Evolutionary conservation across 2,797 vertebrate genomes (phyloP), one percentile per base, ranked within the genome.

Genomic region (Diglossa cyanea): DNA sequence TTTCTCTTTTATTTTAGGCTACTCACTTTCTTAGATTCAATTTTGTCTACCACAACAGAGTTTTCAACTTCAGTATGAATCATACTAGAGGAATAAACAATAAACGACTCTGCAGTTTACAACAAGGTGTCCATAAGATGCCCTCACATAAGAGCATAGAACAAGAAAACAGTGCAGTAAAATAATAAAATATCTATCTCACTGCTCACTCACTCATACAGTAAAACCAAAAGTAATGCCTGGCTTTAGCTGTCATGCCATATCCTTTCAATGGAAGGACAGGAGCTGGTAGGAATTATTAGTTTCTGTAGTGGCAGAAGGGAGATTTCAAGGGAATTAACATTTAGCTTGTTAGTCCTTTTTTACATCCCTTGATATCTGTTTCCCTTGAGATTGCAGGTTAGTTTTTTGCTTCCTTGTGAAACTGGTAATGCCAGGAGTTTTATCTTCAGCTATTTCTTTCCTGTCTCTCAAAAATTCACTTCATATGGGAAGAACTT

Each of bases 61-160:
- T 95, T 95, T 61, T 93, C 86, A 94, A 42, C 83, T 92, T 77
- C 65, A 61, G 9, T 58, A 65, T 85, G 78, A 94, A 95, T 76
- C 45, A 33, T 79, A 88, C 76, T 79, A 74, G n/a, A 87, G 50
- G 58, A 85, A 93, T 86, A 95, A 95, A 80, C 88, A 35, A 51
- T 92, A 93, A 96, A 82, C 3, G 26, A 50, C 81, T 85, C 21
- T 42, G 44, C 45, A 85, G 86, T 77, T 93, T 91, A 91, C 81
- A 85, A 33, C 19, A 15, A 17, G 11, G 18, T 82, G 72, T 74
- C 74, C 71, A 37, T 90, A 83, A 79, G 53, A 54, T 85, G 53
- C 48, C 57, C n/a, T 74, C 67, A 67, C 48, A 85, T 70, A 95
- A 87, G 93, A 87, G 28, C 71, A 63, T 4, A 83, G 57, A 83